A percentile compares a stretch with the other conserved stretches of the same genome.
Conservation (phyloP, 2,888 invertebrate genomes). For the Salticus scenicus region DNA sequence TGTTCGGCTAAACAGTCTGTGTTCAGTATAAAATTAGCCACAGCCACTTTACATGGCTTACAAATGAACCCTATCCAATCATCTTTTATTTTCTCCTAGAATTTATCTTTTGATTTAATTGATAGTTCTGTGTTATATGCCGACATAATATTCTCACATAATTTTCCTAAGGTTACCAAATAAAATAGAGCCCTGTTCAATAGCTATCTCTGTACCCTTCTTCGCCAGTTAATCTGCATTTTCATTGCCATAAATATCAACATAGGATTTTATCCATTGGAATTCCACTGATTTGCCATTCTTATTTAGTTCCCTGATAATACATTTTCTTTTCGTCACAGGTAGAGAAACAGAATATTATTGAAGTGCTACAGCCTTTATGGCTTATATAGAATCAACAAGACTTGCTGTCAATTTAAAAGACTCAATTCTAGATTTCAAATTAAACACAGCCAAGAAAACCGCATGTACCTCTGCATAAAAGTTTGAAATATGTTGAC, state of each 20-base stretch:
- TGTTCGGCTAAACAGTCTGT: background rate
- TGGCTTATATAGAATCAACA: background rate
- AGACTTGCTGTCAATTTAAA: background rate
- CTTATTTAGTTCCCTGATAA: too few species aligned
- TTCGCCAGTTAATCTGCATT: background rate
- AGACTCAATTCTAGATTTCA: background rate
- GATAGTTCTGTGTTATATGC: background rate
- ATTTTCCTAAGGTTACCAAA: background rate
- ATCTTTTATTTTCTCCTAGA: background rate
- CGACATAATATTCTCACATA: background rate
- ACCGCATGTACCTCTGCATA: background rate
- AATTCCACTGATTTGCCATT: too few species aligned
- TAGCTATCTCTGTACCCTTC: background rate
- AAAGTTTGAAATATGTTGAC: too few species aligned
- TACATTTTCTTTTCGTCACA: too few species aligned
- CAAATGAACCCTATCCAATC: background rate
- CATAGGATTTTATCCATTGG: too few species aligned
- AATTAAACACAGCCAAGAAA: background rate
- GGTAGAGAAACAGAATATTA: too few species aligned
- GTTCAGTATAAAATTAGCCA: background rate
- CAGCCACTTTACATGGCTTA: constrained; percentile 7
- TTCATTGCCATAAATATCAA: too few species aligned
- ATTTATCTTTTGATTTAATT: background rate
- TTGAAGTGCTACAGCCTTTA: background rate
- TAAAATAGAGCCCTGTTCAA: background rate